Evolutionary conservation across 64 coral and sea anemone species (phyloP).

Genomic region (Actinia tenebrosa): DNA sequence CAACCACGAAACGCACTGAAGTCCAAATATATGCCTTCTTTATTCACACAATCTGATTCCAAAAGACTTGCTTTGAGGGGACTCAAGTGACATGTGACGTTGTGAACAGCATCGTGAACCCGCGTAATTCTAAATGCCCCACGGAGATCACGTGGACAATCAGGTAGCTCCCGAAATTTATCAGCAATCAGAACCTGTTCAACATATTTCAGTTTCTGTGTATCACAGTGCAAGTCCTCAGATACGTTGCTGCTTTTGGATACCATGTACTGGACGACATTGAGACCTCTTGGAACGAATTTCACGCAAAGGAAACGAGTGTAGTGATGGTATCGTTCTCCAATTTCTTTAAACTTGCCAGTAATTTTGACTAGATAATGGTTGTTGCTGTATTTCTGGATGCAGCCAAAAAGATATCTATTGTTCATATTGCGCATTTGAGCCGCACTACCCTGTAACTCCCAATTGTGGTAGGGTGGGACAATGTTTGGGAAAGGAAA

Average conservation of each 20-base stretch:
- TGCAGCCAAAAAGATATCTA: not conserved
- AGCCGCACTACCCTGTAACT: not conserved
- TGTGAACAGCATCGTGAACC: not conserved
- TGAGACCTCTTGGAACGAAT: not conserved
- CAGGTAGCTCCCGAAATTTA: not conserved
- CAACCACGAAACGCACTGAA: not conserved
- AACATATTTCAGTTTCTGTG: not conserved
- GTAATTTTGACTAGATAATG: not conserved
- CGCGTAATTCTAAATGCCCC: not conserved
- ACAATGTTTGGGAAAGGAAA: not conserved
- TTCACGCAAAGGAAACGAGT: not conserved
- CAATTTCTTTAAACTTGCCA: not conserved
- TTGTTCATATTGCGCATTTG: not conserved
- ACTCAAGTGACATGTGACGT: not conserved
- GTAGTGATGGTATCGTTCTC: not conserved
- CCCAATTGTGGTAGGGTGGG: not conserved
- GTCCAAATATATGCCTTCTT: not conserved
- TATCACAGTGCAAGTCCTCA: not conserved
- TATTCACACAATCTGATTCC: not conserved
- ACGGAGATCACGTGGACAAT: not conserved
- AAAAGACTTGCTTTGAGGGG: not conserved
- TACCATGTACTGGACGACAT: not conserved
- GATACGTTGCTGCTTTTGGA: not conserved
- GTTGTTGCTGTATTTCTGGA: not conserved
- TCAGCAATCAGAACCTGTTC: conserved; percentile 1